Evolutionary conservation across 2,888 invertebrate species (phyloP), one percentile per base, ranked within the genome.

Genomic region (Synergus gifuensis): DNA sequence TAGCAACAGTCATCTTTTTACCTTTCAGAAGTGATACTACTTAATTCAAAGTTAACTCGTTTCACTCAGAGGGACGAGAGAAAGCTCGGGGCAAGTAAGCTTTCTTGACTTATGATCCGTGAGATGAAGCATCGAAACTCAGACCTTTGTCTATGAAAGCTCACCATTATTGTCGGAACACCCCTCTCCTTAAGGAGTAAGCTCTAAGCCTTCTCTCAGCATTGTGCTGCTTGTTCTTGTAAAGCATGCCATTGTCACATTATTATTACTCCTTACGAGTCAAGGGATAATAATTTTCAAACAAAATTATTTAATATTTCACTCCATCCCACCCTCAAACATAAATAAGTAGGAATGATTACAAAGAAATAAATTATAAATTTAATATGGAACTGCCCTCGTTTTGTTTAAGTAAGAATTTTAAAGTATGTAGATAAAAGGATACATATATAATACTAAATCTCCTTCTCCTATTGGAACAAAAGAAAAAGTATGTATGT

Each of bases 21-120:
- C 40, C n/a, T 66, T 42, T 42, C 42, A 40, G 11, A 40, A 42
- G n/a, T 66, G 66, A 42, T 28, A 49, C 54, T 49, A 36, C 46
- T 54, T 49, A 73, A 73, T 73, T 49, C 36, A 54, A 73, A 73
- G 69, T 73, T 73, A 73, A 54, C 69, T 73, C 49, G 49, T 73
- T 73, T 54, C 16, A 73, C n/a, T 36, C 28, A 49, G 7, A 12
- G 69, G 8, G 78, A 81, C 79, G 79, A 77, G 79, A 79, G 76
- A 76, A 63, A 78, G 78, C 49, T 79, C 12, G 49, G 69, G 79
- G 78, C 67, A 80, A 79, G 77, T 81, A 84, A 83, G 79, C 79
- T 83, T 79, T 76, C 82, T 81, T 83, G 84, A 82, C 79, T 83
- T 83, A 81, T 82, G 83, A 84, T 84, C 78, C 66, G 46, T 49